These are phyloP conservation scores for Crax fasciolata DNA, from an alignment of 2,797 vertebrate species.

Conservation along the genomic window DNA sequence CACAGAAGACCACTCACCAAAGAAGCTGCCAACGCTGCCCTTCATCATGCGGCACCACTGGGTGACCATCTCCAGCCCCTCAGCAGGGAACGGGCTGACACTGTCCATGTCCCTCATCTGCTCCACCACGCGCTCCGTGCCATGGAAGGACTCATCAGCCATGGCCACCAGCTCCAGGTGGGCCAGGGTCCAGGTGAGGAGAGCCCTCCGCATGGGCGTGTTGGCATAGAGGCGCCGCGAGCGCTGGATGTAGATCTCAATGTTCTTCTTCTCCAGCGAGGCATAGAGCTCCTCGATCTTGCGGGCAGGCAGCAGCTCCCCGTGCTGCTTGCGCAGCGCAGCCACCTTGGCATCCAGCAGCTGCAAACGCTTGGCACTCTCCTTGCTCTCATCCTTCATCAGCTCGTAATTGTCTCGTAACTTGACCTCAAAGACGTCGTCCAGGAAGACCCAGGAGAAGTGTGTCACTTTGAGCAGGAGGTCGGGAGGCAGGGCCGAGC, in stretches of 20 bases:
- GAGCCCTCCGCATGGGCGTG: constrained; percentile 95
- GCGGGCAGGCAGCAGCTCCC: constrained; percentile 94
- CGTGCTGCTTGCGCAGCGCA: constrained; percentile 95
- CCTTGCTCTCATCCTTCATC: constrained; percentile 98
- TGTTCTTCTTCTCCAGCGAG: constrained; percentile 97
- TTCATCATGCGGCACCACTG: constrained; percentile 96
- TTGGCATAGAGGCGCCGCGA: constrained; percentile 95
- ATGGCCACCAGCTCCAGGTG: constrained; percentile 91
- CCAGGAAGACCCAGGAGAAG: constrained; percentile 96
- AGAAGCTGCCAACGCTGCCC: constrained; percentile 90
- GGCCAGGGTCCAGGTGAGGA: constrained; percentile 94
- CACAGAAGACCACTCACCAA: constrained; percentile 85
- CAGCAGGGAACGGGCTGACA: constrained; percentile 91
- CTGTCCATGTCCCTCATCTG: constrained; percentile 93
- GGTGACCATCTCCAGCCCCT: constrained; percentile 91
- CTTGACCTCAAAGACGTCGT: constrained; percentile 96
- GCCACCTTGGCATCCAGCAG: constrained; percentile 95
- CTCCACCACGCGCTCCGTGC: constrained; percentile 88
- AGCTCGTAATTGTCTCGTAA: constrained; percentile 97
- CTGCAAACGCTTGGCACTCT: constrained; percentile 94
- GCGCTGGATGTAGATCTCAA: constrained; percentile 98
- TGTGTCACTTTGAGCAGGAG: constrained; percentile 90
- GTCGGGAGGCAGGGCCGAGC: constrained; percentile 87
- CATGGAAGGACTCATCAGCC: constrained; percentile 91
- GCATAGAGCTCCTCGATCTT: constrained; percentile 98